Percentiles rank a stretch among this genome's conserved stretches.
Evolutionary conservation across 2,113 vertebrate species (phyloP).

Genomic region (Myocastor coypus): DNA sequence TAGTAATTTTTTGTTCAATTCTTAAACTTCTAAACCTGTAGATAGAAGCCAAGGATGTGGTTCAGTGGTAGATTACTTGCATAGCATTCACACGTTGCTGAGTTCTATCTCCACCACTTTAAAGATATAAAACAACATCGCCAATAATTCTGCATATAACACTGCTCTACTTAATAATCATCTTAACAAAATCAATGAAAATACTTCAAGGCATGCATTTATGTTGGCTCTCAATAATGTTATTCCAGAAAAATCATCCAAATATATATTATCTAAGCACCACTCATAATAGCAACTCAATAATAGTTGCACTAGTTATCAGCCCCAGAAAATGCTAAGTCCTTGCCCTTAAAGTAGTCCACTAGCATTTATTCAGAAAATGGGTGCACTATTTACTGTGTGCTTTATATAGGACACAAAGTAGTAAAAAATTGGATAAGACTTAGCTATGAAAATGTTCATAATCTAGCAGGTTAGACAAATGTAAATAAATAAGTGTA

Average conservation of each 20-base stretch:
- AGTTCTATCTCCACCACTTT: neutral
- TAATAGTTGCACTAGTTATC: neutral
- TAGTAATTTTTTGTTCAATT: neutral
- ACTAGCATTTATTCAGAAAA: conserved; percentile 15
- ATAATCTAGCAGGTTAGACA: neutral
- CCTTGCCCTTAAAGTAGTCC: neutral
- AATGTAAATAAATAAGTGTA: conserved; percentile 19
- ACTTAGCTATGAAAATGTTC: neutral
- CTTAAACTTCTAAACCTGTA: neutral
- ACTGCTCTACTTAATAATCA: neutral
- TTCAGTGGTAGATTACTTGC: neutral
- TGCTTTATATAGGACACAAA: neutral
- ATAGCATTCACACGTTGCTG: neutral
- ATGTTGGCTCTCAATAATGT: neutral
- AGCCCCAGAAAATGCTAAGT: neutral
- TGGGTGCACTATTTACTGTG: neutral
- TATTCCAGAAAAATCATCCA: neutral
- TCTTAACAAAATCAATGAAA: neutral
- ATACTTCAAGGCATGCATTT: neutral
- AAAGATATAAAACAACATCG: neutral
- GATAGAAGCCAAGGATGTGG: neutral
- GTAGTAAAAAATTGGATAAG: neutral
- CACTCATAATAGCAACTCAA: neutral
- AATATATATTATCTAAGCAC: neutral
- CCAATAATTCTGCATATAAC: neutral